A percentile compares a stretch with the other conserved stretches of the same genome.
Conservation (phyloP, 30 jellyfish, hydroid and myxozoan genomes). For the Phacellophora camtschatica region DNA sequence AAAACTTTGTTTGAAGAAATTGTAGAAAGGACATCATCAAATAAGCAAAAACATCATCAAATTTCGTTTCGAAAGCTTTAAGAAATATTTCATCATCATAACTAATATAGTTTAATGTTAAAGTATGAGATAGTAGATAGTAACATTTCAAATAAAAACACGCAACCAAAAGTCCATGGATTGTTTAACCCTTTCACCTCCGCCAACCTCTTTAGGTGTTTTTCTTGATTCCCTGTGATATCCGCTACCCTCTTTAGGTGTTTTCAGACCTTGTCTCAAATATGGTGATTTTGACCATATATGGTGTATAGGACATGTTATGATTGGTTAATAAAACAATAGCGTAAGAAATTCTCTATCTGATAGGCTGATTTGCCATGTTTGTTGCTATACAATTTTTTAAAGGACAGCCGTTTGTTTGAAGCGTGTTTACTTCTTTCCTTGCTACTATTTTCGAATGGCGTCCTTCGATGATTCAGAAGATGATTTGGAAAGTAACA, state of each 20-base stretch:
- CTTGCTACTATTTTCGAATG: too few species aligned
- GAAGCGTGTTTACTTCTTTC: too few species aligned
- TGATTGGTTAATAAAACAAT: not conserved
- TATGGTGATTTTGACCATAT: not conserved
- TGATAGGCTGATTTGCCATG: not conserved
- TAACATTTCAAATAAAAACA: too few species aligned
- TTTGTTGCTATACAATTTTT: not conserved
- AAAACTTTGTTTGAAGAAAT: too few species aligned
- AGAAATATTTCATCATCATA: too few species aligned
- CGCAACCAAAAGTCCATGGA: too few species aligned
- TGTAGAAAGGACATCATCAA: too few species aligned
- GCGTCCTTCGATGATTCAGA: not conserved
- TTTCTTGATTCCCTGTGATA: not conserved
- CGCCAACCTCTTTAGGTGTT: not conserved
- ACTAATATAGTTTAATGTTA: too few species aligned
- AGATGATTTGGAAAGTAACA: not conserved
- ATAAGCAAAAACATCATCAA: not conserved
- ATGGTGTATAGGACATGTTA: not conserved
- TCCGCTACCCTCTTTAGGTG: not conserved
- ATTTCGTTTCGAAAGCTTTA: not conserved
- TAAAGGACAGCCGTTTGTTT: not conserved
- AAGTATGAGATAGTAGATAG: too few species aligned
- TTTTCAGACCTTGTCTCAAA: not conserved
- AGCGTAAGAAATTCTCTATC: not conserved
- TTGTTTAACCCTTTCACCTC: conserved; percentile 6